Percentiles rank a stretch among this genome's conserved stretches.
Evolutionary conservation across 1,140 invertebrate species (phyloP).

Genomic region (Heterodera carotae): DNA sequence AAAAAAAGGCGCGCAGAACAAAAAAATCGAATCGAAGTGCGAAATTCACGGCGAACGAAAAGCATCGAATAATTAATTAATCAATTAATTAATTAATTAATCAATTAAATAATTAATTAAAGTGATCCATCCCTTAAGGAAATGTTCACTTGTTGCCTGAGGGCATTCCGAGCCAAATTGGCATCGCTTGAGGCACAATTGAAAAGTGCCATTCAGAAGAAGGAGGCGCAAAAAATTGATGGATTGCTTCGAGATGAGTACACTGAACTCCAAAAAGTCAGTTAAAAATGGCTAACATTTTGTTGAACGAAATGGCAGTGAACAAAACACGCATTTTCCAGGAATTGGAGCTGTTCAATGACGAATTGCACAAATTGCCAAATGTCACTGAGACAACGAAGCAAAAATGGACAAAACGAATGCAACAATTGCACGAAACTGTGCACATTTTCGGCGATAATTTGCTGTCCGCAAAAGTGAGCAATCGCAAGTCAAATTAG

Average conservation of each 20-base stretch:
- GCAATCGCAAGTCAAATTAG: too few species aligned
- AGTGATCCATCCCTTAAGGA: neutral
- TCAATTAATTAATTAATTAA: too few species aligned
- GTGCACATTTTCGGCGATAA: conserved; percentile 3
- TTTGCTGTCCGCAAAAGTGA: neutral
- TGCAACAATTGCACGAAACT: neutral
- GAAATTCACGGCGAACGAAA: too few species aligned
- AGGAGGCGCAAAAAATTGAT: neutral
- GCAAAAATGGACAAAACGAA: neutral
- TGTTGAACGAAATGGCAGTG: neutral
- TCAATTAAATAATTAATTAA: neutral
- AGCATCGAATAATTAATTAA: too few species aligned
- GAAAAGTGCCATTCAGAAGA: neutral
- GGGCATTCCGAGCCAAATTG: neutral
- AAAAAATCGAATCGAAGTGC: neutral
- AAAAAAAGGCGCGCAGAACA: neutral
- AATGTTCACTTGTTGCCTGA: neutral
- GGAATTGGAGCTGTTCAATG: neutral
- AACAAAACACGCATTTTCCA: neutral
- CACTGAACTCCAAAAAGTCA: conserved; percentile 8
- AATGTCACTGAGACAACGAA: neutral
- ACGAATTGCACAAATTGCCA: neutral
- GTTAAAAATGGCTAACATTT: neutral
- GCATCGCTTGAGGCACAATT: neutral
- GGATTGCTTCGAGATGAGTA: neutral